Conservation (phyloP, 2,113 vertebrate species). For the Takifugu bimaculatus region DNA sequence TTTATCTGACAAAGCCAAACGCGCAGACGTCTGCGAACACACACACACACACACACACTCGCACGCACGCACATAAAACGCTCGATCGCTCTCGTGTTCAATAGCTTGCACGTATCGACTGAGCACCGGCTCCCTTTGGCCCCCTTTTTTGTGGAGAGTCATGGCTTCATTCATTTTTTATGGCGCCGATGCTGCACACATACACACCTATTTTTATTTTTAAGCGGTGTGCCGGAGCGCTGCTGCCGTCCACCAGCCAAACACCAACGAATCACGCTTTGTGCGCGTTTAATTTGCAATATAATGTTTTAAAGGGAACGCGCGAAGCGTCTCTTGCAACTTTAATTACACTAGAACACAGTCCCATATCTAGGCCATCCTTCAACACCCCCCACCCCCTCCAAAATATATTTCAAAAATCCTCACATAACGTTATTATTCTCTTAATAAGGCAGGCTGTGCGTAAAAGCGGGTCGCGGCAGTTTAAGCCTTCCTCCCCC, state of each 20-base stretch:
- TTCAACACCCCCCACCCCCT: conserved; percentile 4
- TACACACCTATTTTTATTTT: conserved; percentile 34
- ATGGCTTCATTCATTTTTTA: conserved; percentile 13
- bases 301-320: conserved; percentile 53
- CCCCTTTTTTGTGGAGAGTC: conserved; percentile 25
- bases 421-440: conserved; percentile 31
- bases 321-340: conserved; percentile 64
- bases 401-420: conserved; percentile 23
- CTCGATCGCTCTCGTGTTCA: not conserved
- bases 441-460: not conserved
- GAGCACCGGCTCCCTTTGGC: conserved; percentile 10
- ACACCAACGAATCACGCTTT: conserved; percentile 37
- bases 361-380: conserved; percentile 59
- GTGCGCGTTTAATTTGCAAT: conserved; percentile 50
- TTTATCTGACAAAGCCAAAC: conserved; percentile 54
- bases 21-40: conserved; percentile 29
- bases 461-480: conserved; percentile 28
- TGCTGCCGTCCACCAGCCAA: conserved; percentile 7
- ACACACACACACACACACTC: conserved; percentile 18
- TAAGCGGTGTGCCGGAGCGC: conserved; percentile 28
- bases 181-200: not conserved
- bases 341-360: conserved; percentile 63
- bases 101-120: not conserved
- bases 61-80: conserved; percentile 8
- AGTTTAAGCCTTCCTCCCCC: conserved; percentile 36